Percentiles rank a stretch among this genome's conserved stretches.
Evolutionary conservation across 2,797 vertebrate genomes (phyloP).

Genomic region (Oceanodroma leucorhoa): DNA sequence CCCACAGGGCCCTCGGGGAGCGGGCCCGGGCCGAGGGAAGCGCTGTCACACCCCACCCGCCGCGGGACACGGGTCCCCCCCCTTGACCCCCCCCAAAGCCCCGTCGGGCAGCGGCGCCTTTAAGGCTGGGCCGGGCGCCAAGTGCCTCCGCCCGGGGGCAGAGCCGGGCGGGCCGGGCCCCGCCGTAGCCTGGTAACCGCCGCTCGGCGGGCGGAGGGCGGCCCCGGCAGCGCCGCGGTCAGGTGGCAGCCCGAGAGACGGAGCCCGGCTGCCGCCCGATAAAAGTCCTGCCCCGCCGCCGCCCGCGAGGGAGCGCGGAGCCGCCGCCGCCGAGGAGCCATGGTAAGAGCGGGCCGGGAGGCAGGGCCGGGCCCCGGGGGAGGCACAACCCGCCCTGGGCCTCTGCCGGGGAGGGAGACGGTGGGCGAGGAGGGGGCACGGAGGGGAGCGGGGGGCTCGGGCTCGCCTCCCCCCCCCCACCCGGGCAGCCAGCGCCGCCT

Average conservation of each 20-base stretch:
- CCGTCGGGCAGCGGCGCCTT: background rate
- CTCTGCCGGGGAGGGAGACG: background rate
- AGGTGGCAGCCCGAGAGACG: constrained; percentile 3
- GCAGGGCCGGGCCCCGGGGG: background rate
- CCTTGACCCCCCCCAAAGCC: background rate
- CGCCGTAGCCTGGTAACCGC: constrained; percentile 46
- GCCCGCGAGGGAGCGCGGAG: background rate
- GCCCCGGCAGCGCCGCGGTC: background rate
- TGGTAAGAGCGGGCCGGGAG: background rate
- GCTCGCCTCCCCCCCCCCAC: background rate
- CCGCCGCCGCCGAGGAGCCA: background rate
- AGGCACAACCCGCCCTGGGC: too few relatives aligned
- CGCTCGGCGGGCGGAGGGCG: background rate
- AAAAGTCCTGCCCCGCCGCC: background rate
- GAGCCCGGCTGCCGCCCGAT: background rate
- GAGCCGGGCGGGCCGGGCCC: background rate
- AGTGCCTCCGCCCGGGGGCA: background rate
- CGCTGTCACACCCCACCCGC: fast-evolving
- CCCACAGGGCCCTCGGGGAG: background rate
- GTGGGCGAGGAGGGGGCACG: background rate
- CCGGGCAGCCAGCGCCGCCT: too few relatives aligned
- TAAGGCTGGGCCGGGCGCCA: background rate
- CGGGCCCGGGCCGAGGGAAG: background rate
- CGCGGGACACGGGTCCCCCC: background rate
- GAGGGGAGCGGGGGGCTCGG: background rate